Conservation (phyloP, 2,113 vertebrate species). For the Prionailurus viverrinus region DNA sequence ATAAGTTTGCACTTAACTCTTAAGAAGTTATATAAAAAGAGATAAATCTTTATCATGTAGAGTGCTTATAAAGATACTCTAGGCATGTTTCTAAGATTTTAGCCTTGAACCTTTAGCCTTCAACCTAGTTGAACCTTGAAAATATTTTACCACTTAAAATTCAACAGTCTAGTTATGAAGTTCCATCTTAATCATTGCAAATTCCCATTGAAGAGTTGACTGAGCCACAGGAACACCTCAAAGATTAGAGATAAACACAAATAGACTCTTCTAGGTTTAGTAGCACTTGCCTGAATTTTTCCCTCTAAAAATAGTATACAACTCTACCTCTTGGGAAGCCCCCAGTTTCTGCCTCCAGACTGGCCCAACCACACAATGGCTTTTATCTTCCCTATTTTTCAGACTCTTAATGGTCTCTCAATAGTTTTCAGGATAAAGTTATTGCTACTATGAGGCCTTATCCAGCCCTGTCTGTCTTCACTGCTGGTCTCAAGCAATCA, state of each 20-base stretch:
- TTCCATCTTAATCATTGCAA: not conserved
- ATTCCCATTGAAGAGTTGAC: not conserved
- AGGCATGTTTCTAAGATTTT: not conserved
- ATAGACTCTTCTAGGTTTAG: not conserved
- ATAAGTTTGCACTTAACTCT: not conserved
- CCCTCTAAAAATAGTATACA: constrained; percentile 36
- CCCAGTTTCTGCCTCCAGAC: not conserved
- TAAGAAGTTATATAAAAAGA: not conserved
- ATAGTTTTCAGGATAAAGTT: not conserved
- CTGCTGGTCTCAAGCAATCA: not conserved
- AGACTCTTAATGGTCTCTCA: not conserved
- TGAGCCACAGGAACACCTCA: not conserved
- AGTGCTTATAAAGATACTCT: not conserved
- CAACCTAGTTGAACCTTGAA: not conserved
- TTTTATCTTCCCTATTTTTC: not conserved
- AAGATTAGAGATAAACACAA: constrained; percentile 4
- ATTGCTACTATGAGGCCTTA: not conserved
- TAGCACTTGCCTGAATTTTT: constrained; percentile 11
- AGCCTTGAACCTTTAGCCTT: no score
- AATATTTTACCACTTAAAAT: not conserved
- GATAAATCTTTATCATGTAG: not conserved
- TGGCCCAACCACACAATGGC: not conserved
- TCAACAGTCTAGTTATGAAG: not conserved
- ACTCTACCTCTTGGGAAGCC: not conserved
- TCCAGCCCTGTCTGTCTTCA: not conserved